phyloP scores from a whole-genome alignment of 2,888 invertebrate genomes.

The Drosophila anomalipes region DNA sequence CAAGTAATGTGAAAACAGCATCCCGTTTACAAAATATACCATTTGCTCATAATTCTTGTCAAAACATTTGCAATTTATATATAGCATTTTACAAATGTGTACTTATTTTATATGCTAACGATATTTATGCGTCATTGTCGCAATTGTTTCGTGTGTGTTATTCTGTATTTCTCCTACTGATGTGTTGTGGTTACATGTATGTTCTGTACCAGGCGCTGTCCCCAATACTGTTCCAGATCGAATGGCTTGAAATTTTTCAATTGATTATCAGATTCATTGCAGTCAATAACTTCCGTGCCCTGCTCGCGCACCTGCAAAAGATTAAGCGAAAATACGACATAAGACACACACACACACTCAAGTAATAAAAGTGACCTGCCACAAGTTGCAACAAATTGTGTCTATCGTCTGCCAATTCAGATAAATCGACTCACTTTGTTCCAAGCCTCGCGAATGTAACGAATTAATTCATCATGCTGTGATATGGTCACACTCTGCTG shows the following conservation, averaged over 20 bases:
- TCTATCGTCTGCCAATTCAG: not conserved
- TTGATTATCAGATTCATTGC: slow-evolving; percentile 85
- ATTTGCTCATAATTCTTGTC: slow-evolving; percentile 31
- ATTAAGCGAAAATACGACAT: slow-evolving; percentile 7
- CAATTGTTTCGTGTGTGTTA: slow-evolving; percentile 20
- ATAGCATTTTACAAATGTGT: slow-evolving; percentile 44
- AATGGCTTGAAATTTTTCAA: slow-evolving; percentile 92
- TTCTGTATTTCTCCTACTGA: slow-evolving; percentile 49
- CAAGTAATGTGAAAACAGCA: slow-evolving; percentile 40
- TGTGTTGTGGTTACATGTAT: slow-evolving; percentile 85
- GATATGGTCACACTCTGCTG: slow-evolving; percentile 77
- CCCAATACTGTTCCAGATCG: slow-evolving; percentile 92
- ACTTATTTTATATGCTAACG: slow-evolving; percentile 50
- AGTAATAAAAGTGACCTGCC: slow-evolving; percentile 44
- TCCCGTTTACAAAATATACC: slow-evolving; percentile 26
- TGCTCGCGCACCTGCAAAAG: slow-evolving; percentile 86
- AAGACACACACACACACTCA: slow-evolving; percentile 3
- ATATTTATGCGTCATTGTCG: slow-evolving; percentile 55
- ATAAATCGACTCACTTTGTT: slow-evolving; percentile 86
- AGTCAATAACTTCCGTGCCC: slow-evolving; percentile 85
- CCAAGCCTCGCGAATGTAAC: slow-evolving; percentile 92
- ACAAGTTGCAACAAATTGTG: slow-evolving; percentile 41
- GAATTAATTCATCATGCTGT: slow-evolving; percentile 91
- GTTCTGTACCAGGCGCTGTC: slow-evolving; percentile 89
- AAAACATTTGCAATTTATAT: slow-evolving; percentile 40